phyloP scores from a whole-genome alignment of 2,797 vertebrate genomes.

The Pogonophryne albipinna region DNA sequence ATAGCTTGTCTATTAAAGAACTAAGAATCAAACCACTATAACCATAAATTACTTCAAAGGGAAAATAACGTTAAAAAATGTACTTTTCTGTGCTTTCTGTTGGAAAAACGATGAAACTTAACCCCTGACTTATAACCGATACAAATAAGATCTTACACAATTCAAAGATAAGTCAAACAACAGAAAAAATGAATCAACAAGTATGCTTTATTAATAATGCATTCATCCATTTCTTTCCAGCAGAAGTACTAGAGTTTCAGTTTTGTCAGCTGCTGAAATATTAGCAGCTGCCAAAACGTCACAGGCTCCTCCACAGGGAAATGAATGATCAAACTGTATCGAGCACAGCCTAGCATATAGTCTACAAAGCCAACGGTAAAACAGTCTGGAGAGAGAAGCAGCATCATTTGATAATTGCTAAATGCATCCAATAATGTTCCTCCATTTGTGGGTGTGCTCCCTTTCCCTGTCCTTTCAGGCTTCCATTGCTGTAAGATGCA shows the following conservation, averaged over 20 bases:
- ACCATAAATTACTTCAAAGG: neutral
- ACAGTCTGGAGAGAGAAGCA: slow-evolving; percentile 13
- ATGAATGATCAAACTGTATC: slow-evolving; percentile 70
- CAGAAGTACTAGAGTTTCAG: neutral
- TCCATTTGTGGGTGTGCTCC: neutral
- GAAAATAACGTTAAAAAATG: neutral
- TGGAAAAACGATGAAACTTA: too few species aligned
- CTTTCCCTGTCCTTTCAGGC: slow-evolving; percentile 9
- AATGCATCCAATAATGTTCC: slow-evolving; percentile 35
- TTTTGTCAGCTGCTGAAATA: neutral
- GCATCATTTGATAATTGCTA: slow-evolving; percentile 30
- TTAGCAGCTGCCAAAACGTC: slow-evolving; percentile 81
- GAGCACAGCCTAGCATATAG: slow-evolving; percentile 34
- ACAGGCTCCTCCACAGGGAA: slow-evolving; percentile 69
- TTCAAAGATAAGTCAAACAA: too few species aligned
- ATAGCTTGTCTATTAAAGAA: too few species aligned
- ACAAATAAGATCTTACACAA: too few species aligned
- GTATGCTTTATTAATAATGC: neutral
- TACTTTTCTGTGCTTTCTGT: too few species aligned
- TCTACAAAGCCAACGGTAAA: slow-evolving; percentile 46
- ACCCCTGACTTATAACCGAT: too few species aligned
- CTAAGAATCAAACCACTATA: neutral
- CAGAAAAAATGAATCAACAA: too few species aligned
- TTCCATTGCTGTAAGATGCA: neutral
- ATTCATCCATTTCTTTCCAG: neutral